These are phyloP conservation scores for Sciurus niger DNA, from an alignment of 2,113 vertebrate genomes.

Conservation along the genomic window DNA sequence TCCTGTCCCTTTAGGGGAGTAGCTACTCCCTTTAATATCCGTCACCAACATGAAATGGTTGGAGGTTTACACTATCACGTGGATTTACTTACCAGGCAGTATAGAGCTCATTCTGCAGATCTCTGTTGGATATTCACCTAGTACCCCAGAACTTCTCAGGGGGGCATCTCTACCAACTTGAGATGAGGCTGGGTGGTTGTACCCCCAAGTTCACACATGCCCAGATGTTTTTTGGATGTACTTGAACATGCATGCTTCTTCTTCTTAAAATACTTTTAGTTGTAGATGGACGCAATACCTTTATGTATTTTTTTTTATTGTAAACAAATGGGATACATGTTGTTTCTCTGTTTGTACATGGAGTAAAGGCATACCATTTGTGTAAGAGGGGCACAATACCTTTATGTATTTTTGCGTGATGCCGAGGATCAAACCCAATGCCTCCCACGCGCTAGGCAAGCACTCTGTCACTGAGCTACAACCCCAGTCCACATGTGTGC, in stretches of 20 bases:
- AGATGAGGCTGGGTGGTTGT: neutral
- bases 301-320: no score
- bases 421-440: no score
- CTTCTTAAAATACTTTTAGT: no score
- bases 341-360: no score
- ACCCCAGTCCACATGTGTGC: no score
- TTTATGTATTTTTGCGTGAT: no score
- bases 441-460: no score
- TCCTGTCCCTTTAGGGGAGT: neutral
- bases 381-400: no score
- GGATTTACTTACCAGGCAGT: neutral
- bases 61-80: accelerated
- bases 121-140: neutral
- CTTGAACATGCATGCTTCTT: neutral
- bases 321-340: no score
- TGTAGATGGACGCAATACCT: no score
- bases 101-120: neutral
- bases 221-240: neutral
- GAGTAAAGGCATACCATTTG: no score
- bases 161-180: neutral
- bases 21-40: neutral
- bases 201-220: neutral
- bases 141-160: neutral
- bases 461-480: no score
- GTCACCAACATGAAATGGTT: neutral